Conservation (phyloP, 2,113 vertebrate genomes). For the Bostrychus sinensis region DNA sequence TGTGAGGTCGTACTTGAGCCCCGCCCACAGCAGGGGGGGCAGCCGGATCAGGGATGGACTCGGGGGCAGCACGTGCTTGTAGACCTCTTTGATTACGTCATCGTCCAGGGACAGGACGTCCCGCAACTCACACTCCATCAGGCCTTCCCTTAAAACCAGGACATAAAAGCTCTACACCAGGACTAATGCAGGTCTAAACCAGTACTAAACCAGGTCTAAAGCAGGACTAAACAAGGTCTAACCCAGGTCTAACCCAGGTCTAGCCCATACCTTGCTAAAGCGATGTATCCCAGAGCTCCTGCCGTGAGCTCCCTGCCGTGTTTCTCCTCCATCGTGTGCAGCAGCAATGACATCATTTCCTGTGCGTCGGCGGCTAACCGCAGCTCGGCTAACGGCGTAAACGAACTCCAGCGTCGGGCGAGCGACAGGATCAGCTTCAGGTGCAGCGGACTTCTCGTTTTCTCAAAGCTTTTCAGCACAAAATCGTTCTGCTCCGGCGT, state of each 20-base stretch:
- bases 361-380: conserved; percentile 55
- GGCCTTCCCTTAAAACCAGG: conserved; percentile 72
- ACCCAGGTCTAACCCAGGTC: not conserved
- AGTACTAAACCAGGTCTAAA: not conserved
- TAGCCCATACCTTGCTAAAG: conserved; percentile 66
- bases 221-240: not conserved
- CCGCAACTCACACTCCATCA: conserved; percentile 84
- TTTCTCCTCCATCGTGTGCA: conserved; percentile 77
- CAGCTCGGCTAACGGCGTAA: conserved; percentile 53
- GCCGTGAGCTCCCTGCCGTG: conserved; percentile 80
- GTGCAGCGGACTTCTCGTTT: conserved; percentile 74
- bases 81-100: conserved; percentile 82
- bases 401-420: conserved; percentile 79
- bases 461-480: conserved; percentile 68
- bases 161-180: no score
- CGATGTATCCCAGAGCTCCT: conserved; percentile 78
- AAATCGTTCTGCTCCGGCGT: conserved; percentile 61
- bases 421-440: conserved; percentile 78
- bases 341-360: conserved; percentile 72
- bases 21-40: conserved; percentile 82
- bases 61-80: conserved; percentile 76
- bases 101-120: conserved; percentile 86
- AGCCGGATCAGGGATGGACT: conserved; percentile 77
- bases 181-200: no score
- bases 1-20: conserved; percentile 75